phyloP scores from a whole-genome alignment of 2,113 vertebrate genomes.

The Phycodurus eques region DNA sequence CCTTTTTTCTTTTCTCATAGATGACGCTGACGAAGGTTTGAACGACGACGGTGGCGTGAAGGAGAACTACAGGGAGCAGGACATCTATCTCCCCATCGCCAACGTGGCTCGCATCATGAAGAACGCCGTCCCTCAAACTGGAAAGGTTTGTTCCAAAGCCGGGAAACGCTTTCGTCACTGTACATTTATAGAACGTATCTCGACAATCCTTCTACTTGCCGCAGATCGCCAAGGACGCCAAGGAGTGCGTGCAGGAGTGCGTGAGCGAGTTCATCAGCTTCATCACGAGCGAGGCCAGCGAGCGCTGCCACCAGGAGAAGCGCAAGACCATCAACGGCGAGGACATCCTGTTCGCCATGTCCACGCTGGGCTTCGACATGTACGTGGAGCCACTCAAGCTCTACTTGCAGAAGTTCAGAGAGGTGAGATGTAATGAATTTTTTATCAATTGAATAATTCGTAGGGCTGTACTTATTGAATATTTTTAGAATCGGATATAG shows the following conservation, averaged over 20 bases:
- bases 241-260: slow-evolving; percentile 98
- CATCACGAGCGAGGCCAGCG: slow-evolving; percentile 97
- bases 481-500: too few species aligned
- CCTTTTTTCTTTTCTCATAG: slow-evolving; percentile 34
- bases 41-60: slow-evolving; percentile 93
- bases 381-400: slow-evolving; percentile 97
- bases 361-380: slow-evolving; percentile 96
- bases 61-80: slow-evolving; percentile 97
- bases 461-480: too few species aligned
- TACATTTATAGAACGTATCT: not conserved
- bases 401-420: slow-evolving; percentile 98
- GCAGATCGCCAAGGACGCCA: slow-evolving; percentile 97
- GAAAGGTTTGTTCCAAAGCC: slow-evolving; percentile 79
- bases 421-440: slow-evolving; percentile 72
- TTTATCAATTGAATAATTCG: too few species aligned
- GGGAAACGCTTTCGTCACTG: not conserved
- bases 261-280: slow-evolving; percentile 99
- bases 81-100: slow-evolving; percentile 98
- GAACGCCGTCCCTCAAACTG: slow-evolving; percentile 94
- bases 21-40: slow-evolving; percentile 86
- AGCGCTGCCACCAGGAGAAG: slow-evolving; percentile 97
- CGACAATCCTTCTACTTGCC: not conserved
- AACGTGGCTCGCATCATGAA: slow-evolving; percentile 99
- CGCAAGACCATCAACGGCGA: slow-evolving; percentile 99
- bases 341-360: slow-evolving; percentile 99